Percentiles rank a stretch among this genome's conserved stretches.
These are phyloP conservation scores for Byasa hedistus DNA, from an alignment of 2,888 invertebrate species.

Conservation along the genomic window DNA sequence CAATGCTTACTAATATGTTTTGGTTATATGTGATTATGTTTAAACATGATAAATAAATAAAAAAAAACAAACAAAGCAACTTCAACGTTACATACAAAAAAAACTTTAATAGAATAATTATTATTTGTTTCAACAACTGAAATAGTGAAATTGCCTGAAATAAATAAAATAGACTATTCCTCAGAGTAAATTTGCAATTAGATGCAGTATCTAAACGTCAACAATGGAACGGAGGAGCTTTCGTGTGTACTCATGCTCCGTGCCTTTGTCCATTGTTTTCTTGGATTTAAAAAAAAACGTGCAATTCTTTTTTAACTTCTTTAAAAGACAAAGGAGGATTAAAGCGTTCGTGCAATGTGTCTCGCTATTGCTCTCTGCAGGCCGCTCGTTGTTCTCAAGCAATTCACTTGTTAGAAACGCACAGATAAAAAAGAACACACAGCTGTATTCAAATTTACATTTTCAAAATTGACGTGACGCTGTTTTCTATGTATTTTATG, in stretches of 20 bases:
- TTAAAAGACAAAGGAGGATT: constrained; percentile 21
- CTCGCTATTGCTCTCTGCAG: constrained; percentile 2
- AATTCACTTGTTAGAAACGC: not conserved
- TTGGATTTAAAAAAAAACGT: constrained; percentile 6
- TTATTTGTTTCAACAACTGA: not conserved
- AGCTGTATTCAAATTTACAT: not conserved
- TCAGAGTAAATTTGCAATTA: constrained; percentile 1
- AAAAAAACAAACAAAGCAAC: too few species aligned
- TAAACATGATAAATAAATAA: too few species aligned
- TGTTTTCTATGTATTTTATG: not conserved
- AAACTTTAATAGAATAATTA: not conserved
- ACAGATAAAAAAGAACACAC: not conserved
- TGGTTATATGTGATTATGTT: too few species aligned
- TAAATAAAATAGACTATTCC: not conserved
- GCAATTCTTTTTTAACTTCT: constrained; percentile 11
- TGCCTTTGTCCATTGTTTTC: constrained; percentile 20
- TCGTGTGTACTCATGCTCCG: constrained; percentile 5
- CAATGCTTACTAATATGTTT: too few species aligned
- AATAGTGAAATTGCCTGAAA: not conserved
- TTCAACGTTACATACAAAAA: too few species aligned
- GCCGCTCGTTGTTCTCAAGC: not conserved
- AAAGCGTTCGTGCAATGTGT: constrained; percentile 21
- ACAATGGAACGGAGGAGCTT: constrained; percentile 8
- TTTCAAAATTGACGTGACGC: not conserved
- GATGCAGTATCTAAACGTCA: not conserved